Evolutionary conservation across 2,888 invertebrate species (phyloP).

Genomic region (Nasonia oneida): DNA sequence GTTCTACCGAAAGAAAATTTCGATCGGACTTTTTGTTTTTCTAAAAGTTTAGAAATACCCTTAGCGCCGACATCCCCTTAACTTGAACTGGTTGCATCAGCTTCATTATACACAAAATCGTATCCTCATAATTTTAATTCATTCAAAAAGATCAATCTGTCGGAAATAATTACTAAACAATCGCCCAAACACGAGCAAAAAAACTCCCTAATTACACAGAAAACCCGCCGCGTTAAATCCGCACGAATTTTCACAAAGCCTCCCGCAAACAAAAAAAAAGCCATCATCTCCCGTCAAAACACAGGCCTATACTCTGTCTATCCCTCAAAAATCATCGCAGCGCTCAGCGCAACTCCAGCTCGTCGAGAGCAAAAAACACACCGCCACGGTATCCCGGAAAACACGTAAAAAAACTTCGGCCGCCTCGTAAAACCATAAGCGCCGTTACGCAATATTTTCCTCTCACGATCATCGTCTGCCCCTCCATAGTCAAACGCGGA

Average conservation of each 20-base stretch:
- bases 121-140: no score
- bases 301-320: background rate
- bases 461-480: conserved; percentile 21
- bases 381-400: background rate
- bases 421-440: conserved; percentile 53
- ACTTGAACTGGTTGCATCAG: no score
- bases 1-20: no score
- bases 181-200: no score
- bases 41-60: no score
- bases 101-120: no score
- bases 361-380: background rate
- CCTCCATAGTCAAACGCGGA: conserved; percentile 19
- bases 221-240: no score
- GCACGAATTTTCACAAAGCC: background rate
- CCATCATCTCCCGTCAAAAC: background rate
- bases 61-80: no score
- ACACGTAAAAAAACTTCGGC: conserved; percentile 29
- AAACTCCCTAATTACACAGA: no score
- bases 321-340: background rate
- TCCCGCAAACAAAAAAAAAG: background rate
- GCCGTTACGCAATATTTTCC: conserved; percentile 54
- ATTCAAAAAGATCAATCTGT: no score
- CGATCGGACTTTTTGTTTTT: no score
- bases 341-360: background rate
- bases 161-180: no score